A percentile compares a stretch with the other conserved stretches of the same genome.
phyloP scores from a whole-genome alignment of 2,888 invertebrate genomes.

The Crocallis elinguaria region DNA sequence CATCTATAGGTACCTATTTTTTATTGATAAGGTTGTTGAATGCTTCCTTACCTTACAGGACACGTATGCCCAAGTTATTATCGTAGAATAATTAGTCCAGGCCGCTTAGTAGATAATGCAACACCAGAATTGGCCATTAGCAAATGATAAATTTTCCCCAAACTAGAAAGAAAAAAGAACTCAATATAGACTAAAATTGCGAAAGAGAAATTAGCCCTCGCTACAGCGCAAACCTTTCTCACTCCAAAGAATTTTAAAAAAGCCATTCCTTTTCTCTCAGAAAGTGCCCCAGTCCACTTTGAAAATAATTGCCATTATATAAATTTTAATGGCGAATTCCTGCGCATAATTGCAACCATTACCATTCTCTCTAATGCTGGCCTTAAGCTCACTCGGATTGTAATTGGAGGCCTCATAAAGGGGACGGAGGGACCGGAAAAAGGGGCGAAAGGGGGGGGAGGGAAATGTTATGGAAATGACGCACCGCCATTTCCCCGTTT shows the following conservation, averaged over 20 bases:
- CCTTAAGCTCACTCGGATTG: conserved; percentile 79
- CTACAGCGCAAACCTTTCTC: neutral
- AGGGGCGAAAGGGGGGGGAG: conserved; percentile 64
- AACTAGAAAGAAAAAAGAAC: no score
- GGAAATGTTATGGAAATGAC: conserved; percentile 83
- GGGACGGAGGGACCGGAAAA: conserved; percentile 76
- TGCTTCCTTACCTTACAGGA: no score
- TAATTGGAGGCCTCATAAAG: conserved; percentile 82
- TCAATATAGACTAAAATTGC: no score
- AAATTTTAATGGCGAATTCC: conserved; percentile 48
- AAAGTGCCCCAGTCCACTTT: conserved; percentile 40
- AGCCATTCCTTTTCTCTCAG: conserved; percentile 30
- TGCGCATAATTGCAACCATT: conserved; percentile 61
- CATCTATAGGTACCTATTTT: no score
- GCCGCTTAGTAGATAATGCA: no score
- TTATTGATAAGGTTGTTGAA: no score
- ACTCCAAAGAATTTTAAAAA: conserved; percentile 20
- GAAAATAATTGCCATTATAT: conserved; percentile 48
- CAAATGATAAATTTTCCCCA: no score
- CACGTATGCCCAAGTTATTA: no score
- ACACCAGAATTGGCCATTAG: no score
- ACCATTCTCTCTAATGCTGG: conserved; percentile 66
- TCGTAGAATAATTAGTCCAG: no score
- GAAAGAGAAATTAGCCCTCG: no score
- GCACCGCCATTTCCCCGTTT: conserved; percentile 84